Base-by-base conservation (phyloP, 1,140 invertebrate genomes). In the Stegodyphus dumicola region DNA sequence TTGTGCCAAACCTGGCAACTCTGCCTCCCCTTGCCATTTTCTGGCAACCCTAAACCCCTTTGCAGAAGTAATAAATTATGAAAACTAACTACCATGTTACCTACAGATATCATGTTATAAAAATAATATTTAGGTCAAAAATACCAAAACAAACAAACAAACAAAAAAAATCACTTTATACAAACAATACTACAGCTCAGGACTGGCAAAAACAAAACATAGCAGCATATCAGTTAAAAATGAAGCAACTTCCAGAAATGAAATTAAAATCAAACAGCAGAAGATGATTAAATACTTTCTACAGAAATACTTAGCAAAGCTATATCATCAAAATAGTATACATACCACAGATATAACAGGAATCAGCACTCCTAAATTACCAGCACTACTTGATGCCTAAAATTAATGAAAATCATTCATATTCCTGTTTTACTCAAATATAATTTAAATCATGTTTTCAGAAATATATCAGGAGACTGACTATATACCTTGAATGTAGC, bases 331-430 rank as follows among this genome's bases (percentile, higher is more conserved):
- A 67, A 13, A 15, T 67, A 5, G 9, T 13, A 67, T 48, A 90
- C 90, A 89, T 88, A 92, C 90, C 81, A 90, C 95, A 65, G 97
- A 97, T 88, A 99, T 98, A 4, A 99, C 97, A 0, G 98, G 98
- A 90, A 99, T 98, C 0, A 99, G 91, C 65, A 99, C 96, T 53
- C 98, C 98, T 53, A 99, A 91, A 91, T 99, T 99, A 17, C 98
- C 98, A 64, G 98, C 98, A 89, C 96, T 97, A 87, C 94, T 97
- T 6, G 97, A 97, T 10, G 96, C 95, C 93, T 94, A 87, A 64
- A 90, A 75, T 33, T 33, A 33, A 33, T 33, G 33, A 33, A 33
- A 33, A 33, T 33, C 33, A 33, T 33, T 33, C 33, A 33, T 33
- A 33, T 33, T 33, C 33, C 33, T 33, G 33, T 33, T 33, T 33